Percentiles rank a stretch among this genome's conserved stretches.
Evolutionary conservation across 2,797 vertebrate genomes (phyloP).

Genomic region (Smutsia temminckii): DNA sequence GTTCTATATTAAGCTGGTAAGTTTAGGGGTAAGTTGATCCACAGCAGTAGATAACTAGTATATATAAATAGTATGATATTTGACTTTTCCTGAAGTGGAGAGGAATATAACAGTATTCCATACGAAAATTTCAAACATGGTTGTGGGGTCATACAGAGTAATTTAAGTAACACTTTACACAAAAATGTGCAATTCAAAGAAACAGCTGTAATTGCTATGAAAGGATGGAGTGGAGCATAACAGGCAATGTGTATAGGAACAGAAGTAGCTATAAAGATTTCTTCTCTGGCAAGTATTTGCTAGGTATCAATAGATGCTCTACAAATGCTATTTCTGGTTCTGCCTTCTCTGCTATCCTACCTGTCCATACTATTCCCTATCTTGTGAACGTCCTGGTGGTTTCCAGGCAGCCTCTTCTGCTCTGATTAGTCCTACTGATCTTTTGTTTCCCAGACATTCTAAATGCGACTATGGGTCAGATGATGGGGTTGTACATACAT

Average conservation of each 20-base stretch:
- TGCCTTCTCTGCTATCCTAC: neutral
- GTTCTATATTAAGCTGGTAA: neutral
- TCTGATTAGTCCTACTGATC: neutral
- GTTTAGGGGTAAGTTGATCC: neutral
- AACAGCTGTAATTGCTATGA: neutral
- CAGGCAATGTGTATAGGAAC: neutral
- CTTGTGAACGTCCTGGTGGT: neutral
- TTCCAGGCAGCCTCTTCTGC: neutral
- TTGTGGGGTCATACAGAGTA: neutral
- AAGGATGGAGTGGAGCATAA: neutral
- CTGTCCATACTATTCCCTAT: neutral
- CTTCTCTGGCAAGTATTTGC: neutral
- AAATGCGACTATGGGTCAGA: neutral
- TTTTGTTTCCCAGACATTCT: neutral
- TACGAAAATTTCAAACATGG: neutral
- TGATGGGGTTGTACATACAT: neutral
- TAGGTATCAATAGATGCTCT: neutral
- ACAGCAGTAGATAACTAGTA: neutral
- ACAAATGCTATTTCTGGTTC: neutral
- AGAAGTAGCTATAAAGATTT: neutral
- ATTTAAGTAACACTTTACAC: slow-evolving; percentile 6
- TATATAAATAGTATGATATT: neutral
- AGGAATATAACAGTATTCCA: neutral
- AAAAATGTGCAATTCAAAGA: neutral
- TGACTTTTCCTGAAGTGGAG: neutral